Evolutionary conservation across 2,888 invertebrate species (phyloP).

Genomic region (Frankliniella fusca): DNA sequence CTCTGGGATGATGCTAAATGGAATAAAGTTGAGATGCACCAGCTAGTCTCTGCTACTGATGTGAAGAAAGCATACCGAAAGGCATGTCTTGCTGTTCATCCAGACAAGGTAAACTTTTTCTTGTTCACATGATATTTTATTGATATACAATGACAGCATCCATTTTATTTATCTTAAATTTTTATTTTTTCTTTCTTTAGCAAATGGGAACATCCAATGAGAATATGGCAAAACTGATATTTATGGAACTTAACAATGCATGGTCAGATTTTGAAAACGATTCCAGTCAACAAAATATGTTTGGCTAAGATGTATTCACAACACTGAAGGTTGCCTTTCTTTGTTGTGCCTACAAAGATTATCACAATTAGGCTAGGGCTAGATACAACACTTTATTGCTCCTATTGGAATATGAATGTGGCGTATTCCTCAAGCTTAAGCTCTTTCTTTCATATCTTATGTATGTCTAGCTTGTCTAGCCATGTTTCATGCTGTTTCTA

Average conservation of each 20-base stretch:
- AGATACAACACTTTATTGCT: too few species aligned
- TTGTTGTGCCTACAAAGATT: too few species aligned
- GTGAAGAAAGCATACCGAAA: constrained; percentile 94
- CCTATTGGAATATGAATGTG: too few species aligned
- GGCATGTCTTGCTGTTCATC: constrained; percentile 96
- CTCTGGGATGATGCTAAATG: constrained; percentile 92
- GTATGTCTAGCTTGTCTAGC: too few species aligned
- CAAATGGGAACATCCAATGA: constrained; percentile 90
- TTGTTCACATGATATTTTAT: constrained; percentile 17
- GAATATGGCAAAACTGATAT: constrained; percentile 90
- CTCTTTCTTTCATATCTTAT: too few species aligned
- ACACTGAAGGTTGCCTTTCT: too few species aligned
- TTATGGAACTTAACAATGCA: constrained; percentile 98
- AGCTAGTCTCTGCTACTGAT: constrained; percentile 83
- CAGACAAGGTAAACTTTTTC: constrained; percentile 77
- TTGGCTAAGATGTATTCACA: constrained; percentile 47
- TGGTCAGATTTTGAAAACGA: constrained; percentile 96
- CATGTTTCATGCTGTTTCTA: too few species aligned
- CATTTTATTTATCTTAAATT: constrained; percentile 40
- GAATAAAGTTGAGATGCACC: constrained; percentile 91
- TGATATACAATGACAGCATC: neutral
- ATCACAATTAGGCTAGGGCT: too few species aligned
- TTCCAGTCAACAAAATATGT: constrained; percentile 71
- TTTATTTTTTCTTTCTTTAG: constrained; percentile 55
- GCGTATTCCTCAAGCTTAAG: too few species aligned